Conservation (phyloP, 1,140 invertebrate species). For the Orussus abietinus region DNA sequence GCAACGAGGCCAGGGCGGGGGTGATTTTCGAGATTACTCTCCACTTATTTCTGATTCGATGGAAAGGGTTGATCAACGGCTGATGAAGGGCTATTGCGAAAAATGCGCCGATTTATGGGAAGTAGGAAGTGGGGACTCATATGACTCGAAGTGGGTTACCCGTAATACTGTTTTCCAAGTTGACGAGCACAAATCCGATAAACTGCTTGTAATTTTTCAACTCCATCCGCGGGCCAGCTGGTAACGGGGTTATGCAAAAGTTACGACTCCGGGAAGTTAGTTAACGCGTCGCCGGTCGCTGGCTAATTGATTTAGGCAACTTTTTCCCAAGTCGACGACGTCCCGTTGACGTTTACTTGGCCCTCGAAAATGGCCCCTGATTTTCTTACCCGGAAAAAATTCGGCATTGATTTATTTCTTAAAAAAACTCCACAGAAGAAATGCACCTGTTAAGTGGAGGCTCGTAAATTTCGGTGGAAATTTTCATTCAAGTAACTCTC, state of each 20-base stretch:
- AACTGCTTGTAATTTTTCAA: slow-evolving; percentile 16
- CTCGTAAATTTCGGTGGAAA: too few species aligned
- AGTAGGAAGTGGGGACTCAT: slow-evolving; percentile 11
- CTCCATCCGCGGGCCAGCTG: not conserved
- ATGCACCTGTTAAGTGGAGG: too few species aligned
- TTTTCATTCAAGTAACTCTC: too few species aligned
- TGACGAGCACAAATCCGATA: slow-evolving; percentile 24
- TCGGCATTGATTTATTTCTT: slow-evolving; percentile 2
- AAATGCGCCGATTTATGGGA: slow-evolving; percentile 2
- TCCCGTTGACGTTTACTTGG: too few species aligned
- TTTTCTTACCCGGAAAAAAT: slow-evolving; percentile 3
- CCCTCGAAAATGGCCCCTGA: too few species aligned
- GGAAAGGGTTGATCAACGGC: too few species aligned
- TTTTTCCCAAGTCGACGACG: too few species aligned
- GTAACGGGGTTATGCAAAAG: not conserved
- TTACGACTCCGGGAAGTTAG: not conserved
- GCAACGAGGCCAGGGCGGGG: too few species aligned
- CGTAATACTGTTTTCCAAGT: slow-evolving; percentile 24
- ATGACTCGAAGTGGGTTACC: slow-evolving; percentile 25
- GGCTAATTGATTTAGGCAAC: not conserved
- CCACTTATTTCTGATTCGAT: too few species aligned
- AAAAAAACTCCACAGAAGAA: too few species aligned
- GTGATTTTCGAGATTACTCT: too few species aligned
- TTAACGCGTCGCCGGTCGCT: not conserved
- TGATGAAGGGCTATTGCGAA: slow-evolving; percentile 15